phyloP scores from a whole-genome alignment of 2,888 invertebrate genomes.

The Platycheirus rosarum region DNA sequence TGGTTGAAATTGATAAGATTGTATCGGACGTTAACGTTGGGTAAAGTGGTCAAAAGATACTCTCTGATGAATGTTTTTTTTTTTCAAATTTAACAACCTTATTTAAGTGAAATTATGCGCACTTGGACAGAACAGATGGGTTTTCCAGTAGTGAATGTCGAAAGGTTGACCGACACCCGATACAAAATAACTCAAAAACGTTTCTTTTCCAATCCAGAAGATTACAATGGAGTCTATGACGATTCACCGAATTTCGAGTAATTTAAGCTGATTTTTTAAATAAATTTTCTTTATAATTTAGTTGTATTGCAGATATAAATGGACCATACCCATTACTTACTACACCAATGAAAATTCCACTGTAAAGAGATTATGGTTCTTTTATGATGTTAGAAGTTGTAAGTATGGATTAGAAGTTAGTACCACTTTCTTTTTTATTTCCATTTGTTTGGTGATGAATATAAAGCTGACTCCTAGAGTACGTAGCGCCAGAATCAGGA shows the following conservation, averaged over 20 bases:
- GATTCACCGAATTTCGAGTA: slow-evolving; percentile 84
- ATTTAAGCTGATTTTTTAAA: slow-evolving; percentile 72
- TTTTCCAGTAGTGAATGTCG: slow-evolving; percentile 89
- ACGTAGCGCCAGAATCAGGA: too few relatives aligned
- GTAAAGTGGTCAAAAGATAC: too few relatives aligned
- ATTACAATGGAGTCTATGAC: slow-evolving; percentile 82
- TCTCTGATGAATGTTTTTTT: too few relatives aligned
- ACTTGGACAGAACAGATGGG: slow-evolving; percentile 97
- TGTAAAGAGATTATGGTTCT: slow-evolving; percentile 82
- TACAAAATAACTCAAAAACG: slow-evolving; percentile 89
- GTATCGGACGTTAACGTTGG: slow-evolving; percentile 83
- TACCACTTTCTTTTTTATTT: too few relatives aligned
- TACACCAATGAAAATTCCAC: slow-evolving; percentile 84
- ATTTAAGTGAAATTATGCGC: slow-evolving; percentile 87
- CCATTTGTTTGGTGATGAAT: too few relatives aligned
- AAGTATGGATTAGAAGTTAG: too few relatives aligned
- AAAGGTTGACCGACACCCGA: slow-evolving; percentile 82
- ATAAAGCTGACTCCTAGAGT: too few relatives aligned
- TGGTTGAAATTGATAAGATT: slow-evolving; percentile 85
- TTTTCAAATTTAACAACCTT: neutral
- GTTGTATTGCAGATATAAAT: slow-evolving; percentile 86
- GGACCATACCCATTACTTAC: slow-evolving; percentile 93
- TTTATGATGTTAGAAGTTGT: slow-evolving; percentile 79
- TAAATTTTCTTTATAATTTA: neutral
- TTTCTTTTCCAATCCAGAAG: slow-evolving; percentile 88